Conservation (phyloP, 2,113 vertebrate genomes). For the Halcyon malimbica region DNA sequence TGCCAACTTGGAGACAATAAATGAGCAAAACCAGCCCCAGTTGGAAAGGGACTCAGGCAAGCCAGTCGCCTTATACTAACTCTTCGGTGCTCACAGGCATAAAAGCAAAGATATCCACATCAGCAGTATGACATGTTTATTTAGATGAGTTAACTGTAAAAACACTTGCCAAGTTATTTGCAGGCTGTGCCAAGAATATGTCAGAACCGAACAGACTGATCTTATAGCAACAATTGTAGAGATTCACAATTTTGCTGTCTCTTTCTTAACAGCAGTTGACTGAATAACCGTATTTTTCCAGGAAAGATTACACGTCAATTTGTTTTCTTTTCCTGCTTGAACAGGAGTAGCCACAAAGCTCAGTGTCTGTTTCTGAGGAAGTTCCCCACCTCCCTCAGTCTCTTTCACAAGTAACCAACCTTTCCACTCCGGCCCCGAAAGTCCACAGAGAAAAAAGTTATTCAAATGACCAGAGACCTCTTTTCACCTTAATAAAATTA, state of each 20-base stretch:
- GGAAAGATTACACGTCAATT: conserved; percentile 1
- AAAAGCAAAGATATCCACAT: conserved; percentile 2
- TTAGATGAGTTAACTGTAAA: conserved; percentile 54
- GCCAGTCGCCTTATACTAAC: neutral
- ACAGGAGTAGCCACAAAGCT: neutral
- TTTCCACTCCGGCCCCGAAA: neutral
- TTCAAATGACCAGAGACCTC: neutral
- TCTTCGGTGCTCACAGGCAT: neutral
- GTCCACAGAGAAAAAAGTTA: neutral
- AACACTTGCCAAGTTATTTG: conserved; percentile 34
- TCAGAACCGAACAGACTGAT: conserved; percentile 28
- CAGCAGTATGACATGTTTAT: conserved; percentile 44
- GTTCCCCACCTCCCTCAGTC: neutral
- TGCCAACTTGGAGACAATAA: neutral
- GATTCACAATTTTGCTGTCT: neutral
- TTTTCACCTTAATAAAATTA: neutral
- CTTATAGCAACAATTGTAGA: neutral
- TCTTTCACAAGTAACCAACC: neutral
- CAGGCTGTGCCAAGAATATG: conserved; percentile 22
- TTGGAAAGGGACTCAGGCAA: neutral
- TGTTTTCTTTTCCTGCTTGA: conserved; percentile 7
- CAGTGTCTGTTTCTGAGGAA: neutral
- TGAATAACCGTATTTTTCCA: neutral
- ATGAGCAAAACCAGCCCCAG: conserved; percentile 5
- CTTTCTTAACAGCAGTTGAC: neutral